Conservation (phyloP, 2,888 invertebrate species). For the Melikaiella ostensackeni region DNA sequence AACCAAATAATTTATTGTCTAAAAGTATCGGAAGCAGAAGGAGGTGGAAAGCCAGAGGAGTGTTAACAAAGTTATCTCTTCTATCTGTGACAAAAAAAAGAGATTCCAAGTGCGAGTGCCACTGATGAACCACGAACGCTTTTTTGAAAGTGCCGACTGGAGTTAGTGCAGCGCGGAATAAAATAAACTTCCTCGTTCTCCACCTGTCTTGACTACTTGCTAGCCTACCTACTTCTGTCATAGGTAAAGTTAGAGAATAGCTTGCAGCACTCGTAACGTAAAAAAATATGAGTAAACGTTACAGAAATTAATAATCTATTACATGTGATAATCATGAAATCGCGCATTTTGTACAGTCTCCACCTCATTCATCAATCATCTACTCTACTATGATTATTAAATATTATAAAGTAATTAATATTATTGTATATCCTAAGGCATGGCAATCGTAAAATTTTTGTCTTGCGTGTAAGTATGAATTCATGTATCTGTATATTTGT, state of each 20-base stretch:
- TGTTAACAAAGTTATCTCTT: background rate
- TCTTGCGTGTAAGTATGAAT: constrained; percentile 62
- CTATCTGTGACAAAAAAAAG: constrained; percentile 8
- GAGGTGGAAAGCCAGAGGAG: constrained; percentile 41
- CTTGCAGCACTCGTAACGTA: constrained; percentile 43
- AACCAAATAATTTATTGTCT: constrained; percentile 78
- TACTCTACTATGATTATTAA: constrained; percentile 80
- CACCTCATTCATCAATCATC: constrained; percentile 84
- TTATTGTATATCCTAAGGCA: constrained; percentile 71
- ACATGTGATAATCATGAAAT: constrained; percentile 82
- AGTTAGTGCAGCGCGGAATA: constrained; percentile 29
- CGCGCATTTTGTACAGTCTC: constrained; percentile 81
- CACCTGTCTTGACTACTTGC: constrained; percentile 14
- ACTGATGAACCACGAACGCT: constrained; percentile 43
- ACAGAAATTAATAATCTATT: constrained; percentile 83
- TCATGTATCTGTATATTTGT: constrained; percentile 50
- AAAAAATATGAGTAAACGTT: constrained; percentile 54
- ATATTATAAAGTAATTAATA: constrained; percentile 75
- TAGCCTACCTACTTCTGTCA: constrained; percentile 19
- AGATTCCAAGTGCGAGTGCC: constrained; percentile 36
- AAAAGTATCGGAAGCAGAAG: constrained; percentile 62
- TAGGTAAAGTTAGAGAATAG: constrained; percentile 21
- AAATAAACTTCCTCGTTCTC: background rate
- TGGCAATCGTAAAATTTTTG: constrained; percentile 64
- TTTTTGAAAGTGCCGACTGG: constrained; percentile 47